phyloP scores from a whole-genome alignment of 2,888 invertebrate genomes.

The Euplexia lucipara region DNA sequence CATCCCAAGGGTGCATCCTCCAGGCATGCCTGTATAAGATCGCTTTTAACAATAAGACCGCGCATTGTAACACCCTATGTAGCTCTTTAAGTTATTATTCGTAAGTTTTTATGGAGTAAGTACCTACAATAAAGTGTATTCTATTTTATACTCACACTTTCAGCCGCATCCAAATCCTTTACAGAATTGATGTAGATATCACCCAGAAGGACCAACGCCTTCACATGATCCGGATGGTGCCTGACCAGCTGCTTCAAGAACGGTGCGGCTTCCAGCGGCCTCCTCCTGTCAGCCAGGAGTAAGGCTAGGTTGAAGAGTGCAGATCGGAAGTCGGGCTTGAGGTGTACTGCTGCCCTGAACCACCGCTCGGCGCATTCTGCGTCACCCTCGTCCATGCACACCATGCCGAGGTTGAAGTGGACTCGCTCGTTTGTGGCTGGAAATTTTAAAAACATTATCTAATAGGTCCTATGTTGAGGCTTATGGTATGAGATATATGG shows the following conservation, averaged over 20 bases:
- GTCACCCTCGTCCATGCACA: constrained; percentile 98
- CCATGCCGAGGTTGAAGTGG: constrained; percentile 98
- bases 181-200: constrained; percentile 99
- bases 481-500: too few relatives aligned
- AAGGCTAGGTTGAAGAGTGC: constrained; percentile 98
- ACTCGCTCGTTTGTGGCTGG: constrained; percentile 96
- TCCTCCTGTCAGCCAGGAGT: constrained; percentile 96
- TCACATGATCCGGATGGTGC: constrained; percentile 98
- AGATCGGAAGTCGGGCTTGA: constrained; percentile 97
- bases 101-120: too few relatives aligned
- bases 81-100: too few relatives aligned
- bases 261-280: constrained; percentile 97
- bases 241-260: constrained; percentile 97
- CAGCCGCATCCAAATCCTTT: constrained; percentile 98
- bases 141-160: constrained; percentile 94
- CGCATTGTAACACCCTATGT: too few relatives aligned
- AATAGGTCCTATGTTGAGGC: background rate
- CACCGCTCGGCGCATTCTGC: constrained; percentile 97
- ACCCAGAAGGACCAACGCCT: constrained; percentile 97
- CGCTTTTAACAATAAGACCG: too few relatives aligned
- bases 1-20: too few relatives aligned
- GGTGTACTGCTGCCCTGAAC: constrained; percentile 96
- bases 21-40: too few relatives aligned
- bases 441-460: background rate
- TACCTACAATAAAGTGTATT: too few relatives aligned